Evolutionary conservation across 2,113 vertebrate species (phyloP).

Genomic region (Planiliza haematocheilus): DNA sequence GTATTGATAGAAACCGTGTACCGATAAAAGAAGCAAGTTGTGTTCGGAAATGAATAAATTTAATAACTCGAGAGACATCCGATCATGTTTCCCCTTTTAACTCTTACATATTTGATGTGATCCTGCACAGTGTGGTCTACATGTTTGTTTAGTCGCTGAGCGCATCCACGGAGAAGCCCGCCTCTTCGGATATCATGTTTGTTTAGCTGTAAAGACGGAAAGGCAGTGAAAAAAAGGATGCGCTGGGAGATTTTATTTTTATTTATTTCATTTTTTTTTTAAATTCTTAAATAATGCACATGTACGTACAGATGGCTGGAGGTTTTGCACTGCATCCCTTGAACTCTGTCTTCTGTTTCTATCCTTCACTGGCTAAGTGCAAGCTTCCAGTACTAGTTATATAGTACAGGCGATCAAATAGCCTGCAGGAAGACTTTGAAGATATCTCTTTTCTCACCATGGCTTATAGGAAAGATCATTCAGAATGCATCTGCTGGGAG

Average conservation of each 20-base stretch:
- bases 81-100: slow-evolving; percentile 50
- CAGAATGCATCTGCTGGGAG: not conserved
- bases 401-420: slow-evolving; percentile 2
- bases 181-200: slow-evolving; percentile 48
- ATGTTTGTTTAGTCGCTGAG: slow-evolving; percentile 53
- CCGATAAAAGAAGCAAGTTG: slow-evolving; percentile 15
- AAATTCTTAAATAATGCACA: slow-evolving; percentile 8
- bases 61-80: slow-evolving; percentile 53
- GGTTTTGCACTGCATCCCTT: not conserved
- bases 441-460: slow-evolving; percentile 15
- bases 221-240: not conserved
- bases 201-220: slow-evolving; percentile 44
- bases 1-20: slow-evolving; percentile 18
- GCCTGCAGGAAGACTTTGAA: slow-evolving; percentile 9
- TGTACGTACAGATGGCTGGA: not conserved
- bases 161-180: slow-evolving; percentile 28
- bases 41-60: slow-evolving; percentile 54
- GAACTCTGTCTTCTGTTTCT: not conserved
- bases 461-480: not conserved
- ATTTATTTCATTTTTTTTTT: not conserved
- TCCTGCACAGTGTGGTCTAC: slow-evolving; percentile 36
- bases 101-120: slow-evolving; percentile 63
- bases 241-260: not conserved
- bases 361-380: not conserved
- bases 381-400: not conserved